phyloP scores from a whole-genome alignment of 1,140 invertebrate genomes.

The Colletes latitarsis region DNA sequence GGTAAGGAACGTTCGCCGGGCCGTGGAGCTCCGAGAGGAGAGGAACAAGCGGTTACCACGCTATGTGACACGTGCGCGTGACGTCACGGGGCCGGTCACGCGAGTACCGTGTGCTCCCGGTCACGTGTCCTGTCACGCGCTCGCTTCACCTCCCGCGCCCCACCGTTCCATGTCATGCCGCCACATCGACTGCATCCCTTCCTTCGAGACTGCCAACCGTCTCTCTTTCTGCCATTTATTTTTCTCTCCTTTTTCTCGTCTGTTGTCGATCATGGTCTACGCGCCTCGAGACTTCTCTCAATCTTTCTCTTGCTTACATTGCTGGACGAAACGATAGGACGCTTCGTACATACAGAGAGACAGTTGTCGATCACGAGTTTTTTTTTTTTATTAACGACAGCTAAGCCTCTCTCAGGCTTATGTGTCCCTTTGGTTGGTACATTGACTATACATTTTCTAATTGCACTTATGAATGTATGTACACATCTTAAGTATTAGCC shows the following conservation, averaged over 20 bases:
- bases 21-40: slow-evolving; percentile 35
- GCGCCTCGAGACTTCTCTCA: not conserved
- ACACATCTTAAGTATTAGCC: no score
- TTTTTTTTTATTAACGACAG: no score
- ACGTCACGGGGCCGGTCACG: slow-evolving; percentile 80
- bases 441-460: no score
- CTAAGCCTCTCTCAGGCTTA: no score
- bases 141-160: slow-evolving; percentile 41
- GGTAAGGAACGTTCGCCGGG: slow-evolving; percentile 50
- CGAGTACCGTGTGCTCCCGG: slow-evolving; percentile 79
- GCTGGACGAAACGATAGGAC: no score
- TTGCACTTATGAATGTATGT: no score
- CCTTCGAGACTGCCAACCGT: not conserved
- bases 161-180: not conserved
- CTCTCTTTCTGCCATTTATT: slow-evolving; percentile 26
- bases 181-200: slow-evolving; percentile 34
- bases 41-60: slow-evolving; percentile 70
- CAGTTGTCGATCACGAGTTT: no score
- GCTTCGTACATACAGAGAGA: no score
- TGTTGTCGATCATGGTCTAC: slow-evolving; percentile 18
- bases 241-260: not conserved
- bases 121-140: slow-evolving; percentile 81
- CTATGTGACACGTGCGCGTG: slow-evolving; percentile 80
- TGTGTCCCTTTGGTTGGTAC: no score
- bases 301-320: not conserved